These are phyloP conservation scores for Anguilla megastoma DNA, from an alignment of 2,797 vertebrate genomes.

Conservation along the genomic window DNA sequence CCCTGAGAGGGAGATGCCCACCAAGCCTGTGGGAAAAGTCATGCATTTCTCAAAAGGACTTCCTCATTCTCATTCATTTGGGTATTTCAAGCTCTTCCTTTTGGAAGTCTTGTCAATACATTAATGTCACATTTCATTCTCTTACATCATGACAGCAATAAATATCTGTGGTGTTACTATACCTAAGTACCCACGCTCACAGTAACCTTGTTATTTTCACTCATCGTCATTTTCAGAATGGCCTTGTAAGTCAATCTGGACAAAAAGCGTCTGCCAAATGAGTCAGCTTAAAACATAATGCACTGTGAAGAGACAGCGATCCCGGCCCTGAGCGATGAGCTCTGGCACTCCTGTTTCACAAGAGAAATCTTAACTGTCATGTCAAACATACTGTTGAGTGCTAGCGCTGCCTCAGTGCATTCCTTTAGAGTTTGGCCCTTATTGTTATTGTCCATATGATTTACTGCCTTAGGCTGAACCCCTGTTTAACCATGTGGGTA, in stretches of 20 bases:
- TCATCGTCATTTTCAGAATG: neutral
- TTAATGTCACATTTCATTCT: neutral
- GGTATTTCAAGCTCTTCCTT: neutral
- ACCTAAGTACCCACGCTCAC: neutral
- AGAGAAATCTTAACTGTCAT: neutral
- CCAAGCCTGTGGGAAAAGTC: slow-evolving; percentile 71
- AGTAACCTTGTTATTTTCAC: neutral
- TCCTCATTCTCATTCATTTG: neutral
- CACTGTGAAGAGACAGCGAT: neutral
- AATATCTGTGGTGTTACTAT: neutral
- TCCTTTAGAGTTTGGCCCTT: neutral
- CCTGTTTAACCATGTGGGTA: neutral
- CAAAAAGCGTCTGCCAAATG: neutral
- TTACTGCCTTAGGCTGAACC: neutral
- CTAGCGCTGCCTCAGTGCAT: neutral
- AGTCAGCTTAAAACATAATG: neutral
- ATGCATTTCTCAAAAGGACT: neutral
- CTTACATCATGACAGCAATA: neutral
- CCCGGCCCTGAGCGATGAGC: neutral
- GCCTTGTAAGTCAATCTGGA: neutral
- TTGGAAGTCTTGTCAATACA: neutral
- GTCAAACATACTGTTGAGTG: neutral
- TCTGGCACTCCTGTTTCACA: neutral
- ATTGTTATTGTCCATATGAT: neutral
- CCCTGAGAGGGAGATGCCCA: slow-evolving; percentile 88